Percentiles rank a stretch among this genome's conserved stretches.
Conservation (phyloP, 2,113 vertebrate genomes). For the Tragulus kanchil region DNA sequence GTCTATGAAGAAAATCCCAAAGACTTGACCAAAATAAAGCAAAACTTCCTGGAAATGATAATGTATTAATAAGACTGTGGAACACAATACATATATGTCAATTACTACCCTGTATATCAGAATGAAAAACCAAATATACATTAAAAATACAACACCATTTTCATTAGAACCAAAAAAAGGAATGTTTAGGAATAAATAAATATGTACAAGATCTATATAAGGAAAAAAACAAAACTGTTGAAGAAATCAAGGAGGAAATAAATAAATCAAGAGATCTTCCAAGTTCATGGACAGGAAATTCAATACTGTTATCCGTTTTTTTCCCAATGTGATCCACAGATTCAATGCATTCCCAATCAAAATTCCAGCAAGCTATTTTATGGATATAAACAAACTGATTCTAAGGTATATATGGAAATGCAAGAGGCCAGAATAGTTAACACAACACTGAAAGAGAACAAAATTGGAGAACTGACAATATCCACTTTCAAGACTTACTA, state of each 20-base stretch:
- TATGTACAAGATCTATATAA: neutral
- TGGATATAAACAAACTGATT: neutral
- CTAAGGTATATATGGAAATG: neutral
- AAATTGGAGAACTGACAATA: neutral
- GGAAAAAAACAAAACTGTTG: neutral
- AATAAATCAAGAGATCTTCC: neutral
- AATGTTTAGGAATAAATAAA: slow-evolving; percentile 11
- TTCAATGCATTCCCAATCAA: neutral
- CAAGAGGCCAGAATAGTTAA: neutral
- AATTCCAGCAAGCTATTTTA: neutral
- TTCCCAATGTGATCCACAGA: neutral
- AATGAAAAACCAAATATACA: neutral
- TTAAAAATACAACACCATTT: neutral
- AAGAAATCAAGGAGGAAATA: neutral
- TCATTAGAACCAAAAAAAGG: neutral
- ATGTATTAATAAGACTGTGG: neutral
- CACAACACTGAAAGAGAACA: neutral
- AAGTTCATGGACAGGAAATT: neutral
- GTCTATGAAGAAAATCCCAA: slow-evolving; percentile 11
- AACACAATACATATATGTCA: neutral
- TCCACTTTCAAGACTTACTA: neutral
- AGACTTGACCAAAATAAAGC: neutral
- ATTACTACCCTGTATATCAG: neutral
- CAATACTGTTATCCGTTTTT: neutral
- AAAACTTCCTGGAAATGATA: neutral